phyloP scores from a whole-genome alignment of 2,888 invertebrate species.

The Cotesia congregata region DNA sequence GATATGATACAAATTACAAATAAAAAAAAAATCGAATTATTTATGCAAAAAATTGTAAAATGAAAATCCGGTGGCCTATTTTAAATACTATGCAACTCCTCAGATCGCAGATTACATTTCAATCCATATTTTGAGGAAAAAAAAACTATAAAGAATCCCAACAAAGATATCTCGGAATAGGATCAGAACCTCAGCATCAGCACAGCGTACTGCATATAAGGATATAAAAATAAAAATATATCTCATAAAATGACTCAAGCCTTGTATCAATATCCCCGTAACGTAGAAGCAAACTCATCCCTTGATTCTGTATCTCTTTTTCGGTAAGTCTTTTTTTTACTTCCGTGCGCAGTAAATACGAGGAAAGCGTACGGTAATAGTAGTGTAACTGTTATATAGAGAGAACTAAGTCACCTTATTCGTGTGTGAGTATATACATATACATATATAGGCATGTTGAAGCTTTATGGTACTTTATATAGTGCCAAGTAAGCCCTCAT shows the following conservation, averaged over 20 bases:
- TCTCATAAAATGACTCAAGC: constrained; percentile 50
- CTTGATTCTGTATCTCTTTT: constrained; percentile 28
- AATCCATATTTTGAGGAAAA: not conserved
- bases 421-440: constrained; percentile 11
- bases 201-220: not conserved
- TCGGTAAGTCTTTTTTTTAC: constrained; percentile 18
- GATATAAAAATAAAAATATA: constrained; percentile 51
- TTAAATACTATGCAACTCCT: not conserved
- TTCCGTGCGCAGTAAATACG: constrained; percentile 32
- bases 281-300: constrained; percentile 4
- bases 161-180: not conserved
- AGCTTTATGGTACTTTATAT: constrained; percentile 53
- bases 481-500: constrained; percentile 48
- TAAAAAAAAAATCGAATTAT: not conserved
- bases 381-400: constrained; percentile 5
- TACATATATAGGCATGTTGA: constrained; percentile 42
- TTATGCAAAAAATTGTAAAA: not conserved
- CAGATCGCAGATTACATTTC: not conserved
- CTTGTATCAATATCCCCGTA: constrained; percentile 51
- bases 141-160: not conserved
- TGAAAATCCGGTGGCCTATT: not conserved
- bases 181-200: not conserved
- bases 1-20: too few relatives aligned
- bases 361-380: constrained; percentile 10
- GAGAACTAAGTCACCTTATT: constrained; percentile 48